These are phyloP conservation scores for Eupithecia abbreviata DNA, from an alignment of 2,888 invertebrate species.

Conservation along the genomic window DNA sequence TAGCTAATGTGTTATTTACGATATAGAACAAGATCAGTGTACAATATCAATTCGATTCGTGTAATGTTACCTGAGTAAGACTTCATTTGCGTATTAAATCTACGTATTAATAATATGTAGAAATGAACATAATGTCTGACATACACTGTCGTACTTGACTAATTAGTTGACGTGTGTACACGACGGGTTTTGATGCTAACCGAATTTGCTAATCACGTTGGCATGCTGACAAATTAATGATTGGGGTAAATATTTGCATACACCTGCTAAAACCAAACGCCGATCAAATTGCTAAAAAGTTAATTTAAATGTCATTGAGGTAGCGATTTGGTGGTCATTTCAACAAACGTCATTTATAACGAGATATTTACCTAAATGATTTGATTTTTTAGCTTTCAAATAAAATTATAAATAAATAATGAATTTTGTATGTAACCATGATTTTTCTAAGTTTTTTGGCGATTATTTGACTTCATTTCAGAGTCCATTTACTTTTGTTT, in stretches of 20 bases:
- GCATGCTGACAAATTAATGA: constrained; percentile 26
- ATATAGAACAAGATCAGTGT: not conserved
- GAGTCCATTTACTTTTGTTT: no score
- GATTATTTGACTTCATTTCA: no score
- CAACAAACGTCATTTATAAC: no score
- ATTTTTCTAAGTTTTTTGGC: no score
- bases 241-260: constrained; percentile 14
- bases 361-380: no score
- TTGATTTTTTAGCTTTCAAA: no score
- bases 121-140: not conserved
- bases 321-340: not conserved
- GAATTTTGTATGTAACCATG: no score
- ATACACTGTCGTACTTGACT: constrained; percentile 26
- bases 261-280: not conserved
- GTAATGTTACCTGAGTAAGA: not conserved
- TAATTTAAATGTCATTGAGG: not conserved
- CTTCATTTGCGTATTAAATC: not conserved
- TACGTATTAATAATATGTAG: not conserved
- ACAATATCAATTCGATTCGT: not conserved
- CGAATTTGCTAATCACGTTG: constrained; percentile 28
- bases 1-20: not conserved
- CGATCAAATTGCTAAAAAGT: not conserved
- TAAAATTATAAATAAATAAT: no score
- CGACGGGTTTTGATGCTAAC: constrained; percentile 27
- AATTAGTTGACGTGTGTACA: constrained; percentile 29